Conservation (phyloP, 2,113 vertebrate species). For the Clinocottus analis region DNA sequence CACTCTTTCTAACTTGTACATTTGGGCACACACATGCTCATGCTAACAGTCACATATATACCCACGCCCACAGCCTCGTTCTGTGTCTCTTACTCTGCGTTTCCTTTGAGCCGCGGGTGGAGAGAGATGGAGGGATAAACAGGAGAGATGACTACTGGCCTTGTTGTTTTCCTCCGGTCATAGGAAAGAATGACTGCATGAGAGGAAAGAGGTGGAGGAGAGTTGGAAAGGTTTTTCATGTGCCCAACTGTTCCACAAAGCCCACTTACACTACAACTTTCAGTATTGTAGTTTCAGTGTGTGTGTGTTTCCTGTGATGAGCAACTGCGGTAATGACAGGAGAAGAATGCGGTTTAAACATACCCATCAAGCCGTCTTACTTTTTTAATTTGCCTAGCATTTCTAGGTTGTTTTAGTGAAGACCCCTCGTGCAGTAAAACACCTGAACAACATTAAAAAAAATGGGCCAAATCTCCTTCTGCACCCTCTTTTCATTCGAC, state of each 20-base stretch:
- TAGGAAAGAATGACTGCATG: slow-evolving; percentile 75
- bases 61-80: slow-evolving; percentile 66
- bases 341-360: slow-evolving; percentile 35
- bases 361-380: neutral
- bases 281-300: slow-evolving; percentile 53
- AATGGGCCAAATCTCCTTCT: neutral
- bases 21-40: slow-evolving; percentile 62
- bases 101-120: slow-evolving; percentile 57
- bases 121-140: slow-evolving; percentile 56
- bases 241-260: slow-evolving; percentile 61
- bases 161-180: slow-evolving; percentile 68
- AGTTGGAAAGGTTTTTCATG: slow-evolving; percentile 63
- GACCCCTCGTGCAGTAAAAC: neutral
- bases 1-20: slow-evolving; percentile 56
- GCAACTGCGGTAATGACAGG: slow-evolving; percentile 44
- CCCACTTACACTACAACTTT: slow-evolving; percentile 56
- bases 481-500: neutral
- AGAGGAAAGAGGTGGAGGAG: slow-evolving; percentile 74
- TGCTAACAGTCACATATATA: slow-evolving; percentile 46
- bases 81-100: slow-evolving; percentile 50
- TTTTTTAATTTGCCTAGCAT: neutral
- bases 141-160: slow-evolving; percentile 70
- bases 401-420: neutral
- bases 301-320: slow-evolving; percentile 60
- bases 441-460: neutral